A percentile compares a stretch with the other conserved stretches of the same genome.
phyloP scores from a whole-genome alignment of 2,888 invertebrate genomes.

The Scaptomyza cyrtandrae region DNA sequence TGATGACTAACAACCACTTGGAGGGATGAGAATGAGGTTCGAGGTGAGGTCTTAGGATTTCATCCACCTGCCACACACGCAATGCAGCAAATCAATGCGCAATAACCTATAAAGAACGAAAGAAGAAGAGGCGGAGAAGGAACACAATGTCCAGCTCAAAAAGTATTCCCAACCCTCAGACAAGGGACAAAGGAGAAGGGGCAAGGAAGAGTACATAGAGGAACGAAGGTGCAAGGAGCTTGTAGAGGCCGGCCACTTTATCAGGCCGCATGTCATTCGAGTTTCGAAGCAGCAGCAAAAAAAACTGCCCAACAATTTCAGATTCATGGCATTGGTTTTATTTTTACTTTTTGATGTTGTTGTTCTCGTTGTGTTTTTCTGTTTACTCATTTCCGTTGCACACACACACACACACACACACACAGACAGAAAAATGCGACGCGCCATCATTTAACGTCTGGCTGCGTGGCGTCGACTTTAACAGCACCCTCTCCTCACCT shows the following conservation, averaged over 20 bases:
- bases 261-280: constrained; percentile 72
- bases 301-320: constrained; percentile 68
- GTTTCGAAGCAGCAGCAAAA: constrained; percentile 54
- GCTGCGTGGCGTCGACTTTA: constrained; percentile 54
- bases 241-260: constrained; percentile 34
- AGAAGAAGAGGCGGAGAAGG: constrained; percentile 7
- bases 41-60: constrained; percentile 19
- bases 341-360: background rate
- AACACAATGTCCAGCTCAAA: constrained; percentile 42
- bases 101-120: constrained; percentile 33
- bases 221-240: background rate
- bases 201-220: background rate
- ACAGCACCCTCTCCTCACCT: constrained; percentile 30
- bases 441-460: constrained; percentile 69
- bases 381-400: constrained; percentile 74
- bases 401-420: constrained; percentile 36
- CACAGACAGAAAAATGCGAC: constrained; percentile 48
- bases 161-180: constrained; percentile 18
- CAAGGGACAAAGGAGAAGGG: constrained; percentile 9
- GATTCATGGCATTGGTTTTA: constrained; percentile 67
- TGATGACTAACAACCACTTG: constrained; percentile 43
- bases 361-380: constrained; percentile 44
- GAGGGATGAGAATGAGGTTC: background rate
- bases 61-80: constrained; percentile 50
- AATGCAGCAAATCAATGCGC: constrained; percentile 68